These are phyloP conservation scores for Fukomys damarensis DNA, from an alignment of 2,113 vertebrate genomes.

Conservation along the genomic window DNA sequence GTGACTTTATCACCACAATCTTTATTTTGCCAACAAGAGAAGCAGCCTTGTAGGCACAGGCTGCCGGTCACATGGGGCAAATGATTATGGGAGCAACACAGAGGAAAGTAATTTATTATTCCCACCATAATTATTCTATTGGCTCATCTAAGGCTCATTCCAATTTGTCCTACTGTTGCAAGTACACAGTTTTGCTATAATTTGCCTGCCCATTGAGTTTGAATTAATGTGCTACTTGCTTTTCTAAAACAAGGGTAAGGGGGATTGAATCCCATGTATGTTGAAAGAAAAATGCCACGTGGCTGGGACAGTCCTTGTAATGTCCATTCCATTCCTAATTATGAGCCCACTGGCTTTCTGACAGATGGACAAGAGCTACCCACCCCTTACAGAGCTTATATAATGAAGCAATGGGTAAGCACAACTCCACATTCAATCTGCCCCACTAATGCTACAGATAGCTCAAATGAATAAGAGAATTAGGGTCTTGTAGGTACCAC, in stretches of 20 bases:
- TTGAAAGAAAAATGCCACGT: background rate
- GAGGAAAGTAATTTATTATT: slow-evolving; percentile 41
- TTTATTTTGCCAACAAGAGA: slow-evolving; percentile 62
- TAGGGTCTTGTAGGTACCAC: slow-evolving; percentile 60
- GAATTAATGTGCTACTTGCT: slow-evolving; percentile 51
- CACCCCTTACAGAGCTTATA: background rate
- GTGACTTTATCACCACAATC: background rate
- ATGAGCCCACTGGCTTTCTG: slow-evolving; percentile 60
- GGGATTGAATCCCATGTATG: background rate
- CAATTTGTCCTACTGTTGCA: background rate
- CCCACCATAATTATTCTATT: slow-evolving; percentile 6
- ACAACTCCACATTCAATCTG: slow-evolving; percentile 70
- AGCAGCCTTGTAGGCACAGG: background rate
- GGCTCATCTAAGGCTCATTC: slow-evolving; percentile 20
- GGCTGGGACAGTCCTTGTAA: background rate
- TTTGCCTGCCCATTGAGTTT: slow-evolving; percentile 48
- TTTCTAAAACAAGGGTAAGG: background rate
- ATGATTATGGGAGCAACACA: slow-evolving; percentile 6
- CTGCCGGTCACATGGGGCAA: background rate
- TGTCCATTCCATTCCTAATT: slow-evolving; percentile 46
- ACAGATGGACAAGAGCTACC: slow-evolving; percentile 62
- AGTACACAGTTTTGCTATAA: slow-evolving; percentile 53
- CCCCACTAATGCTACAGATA: slow-evolving; percentile 65
- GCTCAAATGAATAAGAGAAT: slow-evolving; percentile 70
- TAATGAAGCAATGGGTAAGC: slow-evolving; percentile 77